Base-by-base conservation (phyloP, 2,888 invertebrate genomes). In the Philereme vetulata region DNA sequence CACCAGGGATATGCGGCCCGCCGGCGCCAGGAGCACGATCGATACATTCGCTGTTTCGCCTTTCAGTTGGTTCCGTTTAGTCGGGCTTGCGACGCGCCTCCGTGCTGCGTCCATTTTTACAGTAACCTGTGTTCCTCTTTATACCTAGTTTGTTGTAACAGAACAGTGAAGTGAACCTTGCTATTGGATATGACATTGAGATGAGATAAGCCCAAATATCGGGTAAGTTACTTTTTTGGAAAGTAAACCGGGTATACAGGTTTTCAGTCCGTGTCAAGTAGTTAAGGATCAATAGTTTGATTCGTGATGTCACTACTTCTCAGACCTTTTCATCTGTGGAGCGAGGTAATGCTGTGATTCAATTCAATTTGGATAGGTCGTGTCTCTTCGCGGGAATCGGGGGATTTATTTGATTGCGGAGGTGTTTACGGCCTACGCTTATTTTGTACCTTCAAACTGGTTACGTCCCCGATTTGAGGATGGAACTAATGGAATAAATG, bases 21-120 rank as follows among this genome's bases (percentile, higher is more conserved):
- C 77, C 87, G 91, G 90, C 91, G 91, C 91, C 91, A 80, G 88
- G 85, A 83, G 78, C 72, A 65, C 80, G 88, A 90, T 91, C 91
- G 88, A 90, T 91, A 90, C 79, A 77, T 77, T 82, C 78, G 77
- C 78, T 58, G 62, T 62, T 62, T 75, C 78, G 76, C 74, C 76
- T 83, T 82, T 85, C 85, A 85, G 80, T 84, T 76, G 75, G 84
- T 72, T 84, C 80, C 75, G 86, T 71, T 74, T 71, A 77, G 76
- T 77, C 75, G 72, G 57, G 54, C 81, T 76, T 77, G 82, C 81
- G 85, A 76, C 83, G 84, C 84, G 86, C 81, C 77, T 80, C 81
- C 79, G 81, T 81, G 76, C 70, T 72, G 75, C 68, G 70, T 72
- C 71, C 60, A 57, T 62, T 68, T 68, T 73, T 72, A 65, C 80